Evolutionary conservation across 1,140 invertebrate genomes (phyloP).

Genomic region (Listronotus oregonensis): DNA sequence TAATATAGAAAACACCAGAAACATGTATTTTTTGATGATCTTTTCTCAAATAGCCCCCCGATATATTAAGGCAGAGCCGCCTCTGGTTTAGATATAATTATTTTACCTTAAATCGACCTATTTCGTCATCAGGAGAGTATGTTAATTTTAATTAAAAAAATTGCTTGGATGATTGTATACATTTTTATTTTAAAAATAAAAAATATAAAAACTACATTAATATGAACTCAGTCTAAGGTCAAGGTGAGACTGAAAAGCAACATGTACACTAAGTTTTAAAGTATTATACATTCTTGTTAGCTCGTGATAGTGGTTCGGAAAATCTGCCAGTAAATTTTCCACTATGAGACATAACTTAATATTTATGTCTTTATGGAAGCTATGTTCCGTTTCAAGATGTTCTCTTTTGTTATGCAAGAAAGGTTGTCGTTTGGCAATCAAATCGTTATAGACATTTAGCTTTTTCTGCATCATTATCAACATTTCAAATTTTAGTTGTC

Average conservation of each 20-base stretch:
- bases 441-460: conserved; percentile 60
- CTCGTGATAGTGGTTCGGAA: conserved; percentile 60
- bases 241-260: neutral
- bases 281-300: conserved; percentile 62
- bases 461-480: conserved; percentile 66
- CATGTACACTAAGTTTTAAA: conserved; percentile 45
- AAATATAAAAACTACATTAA: too few species aligned
- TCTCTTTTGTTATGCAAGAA: conserved; percentile 59
- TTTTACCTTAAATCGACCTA: too few species aligned
- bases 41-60: too few species aligned
- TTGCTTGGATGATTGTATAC: too few species aligned
- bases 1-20: too few species aligned
- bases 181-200: too few species aligned
- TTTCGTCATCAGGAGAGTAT: too few species aligned
- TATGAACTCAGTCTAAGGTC: conserved; percentile 1
- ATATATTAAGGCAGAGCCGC: too few species aligned
- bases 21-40: too few species aligned
- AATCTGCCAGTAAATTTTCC: conserved; percentile 61
- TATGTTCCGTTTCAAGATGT: conserved; percentile 57
- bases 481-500: conserved; percentile 63
- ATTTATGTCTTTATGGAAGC: conserved; percentile 60
- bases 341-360: conserved; percentile 60
- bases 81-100: too few species aligned
- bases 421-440: conserved; percentile 57
- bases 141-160: too few species aligned